A percentile compares a stretch with the other conserved stretches of the same genome.
phyloP scores from a whole-genome alignment of 2,888 invertebrate genomes.

The Apamea epomidion region DNA sequence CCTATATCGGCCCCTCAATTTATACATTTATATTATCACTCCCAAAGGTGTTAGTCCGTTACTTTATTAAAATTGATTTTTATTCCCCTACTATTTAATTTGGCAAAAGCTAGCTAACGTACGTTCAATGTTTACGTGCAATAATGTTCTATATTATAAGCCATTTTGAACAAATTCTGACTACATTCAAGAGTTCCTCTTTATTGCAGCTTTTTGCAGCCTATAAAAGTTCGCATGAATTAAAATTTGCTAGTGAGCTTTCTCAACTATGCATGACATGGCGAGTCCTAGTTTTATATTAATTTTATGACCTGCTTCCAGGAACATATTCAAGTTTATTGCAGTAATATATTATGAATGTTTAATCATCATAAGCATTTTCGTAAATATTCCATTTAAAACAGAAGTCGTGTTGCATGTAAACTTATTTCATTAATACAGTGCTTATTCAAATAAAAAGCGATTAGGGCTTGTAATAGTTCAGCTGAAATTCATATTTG shows the following conservation, averaged over 20 bases:
- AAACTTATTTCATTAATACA: slow-evolving; percentile 12
- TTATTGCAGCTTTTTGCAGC: slow-evolving; percentile 7
- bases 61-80: neutral
- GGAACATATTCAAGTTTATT: neutral
- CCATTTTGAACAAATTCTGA: neutral
- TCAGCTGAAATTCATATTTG: too few relatives aligned
- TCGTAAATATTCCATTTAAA: neutral
- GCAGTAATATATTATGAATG: neutral
- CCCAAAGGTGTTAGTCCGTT: too few relatives aligned
- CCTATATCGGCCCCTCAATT: neutral
- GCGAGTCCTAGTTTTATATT: slow-evolving; percentile 6
- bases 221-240: slow-evolving; percentile 26
- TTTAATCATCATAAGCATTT: neutral
- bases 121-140: neutral
- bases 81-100: neutral
- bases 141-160: neutral
- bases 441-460: slow-evolving; percentile 1
- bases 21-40: neutral
- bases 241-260: neutral
- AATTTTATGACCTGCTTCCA: slow-evolving; percentile 12
- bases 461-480: too few relatives aligned
- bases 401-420: neutral
- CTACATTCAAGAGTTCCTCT: neutral
- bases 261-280: slow-evolving; percentile 8
- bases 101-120: neutral